Base-by-base conservation (phyloP, 2,888 invertebrate species). In the Mythimna lalbum region DNA sequence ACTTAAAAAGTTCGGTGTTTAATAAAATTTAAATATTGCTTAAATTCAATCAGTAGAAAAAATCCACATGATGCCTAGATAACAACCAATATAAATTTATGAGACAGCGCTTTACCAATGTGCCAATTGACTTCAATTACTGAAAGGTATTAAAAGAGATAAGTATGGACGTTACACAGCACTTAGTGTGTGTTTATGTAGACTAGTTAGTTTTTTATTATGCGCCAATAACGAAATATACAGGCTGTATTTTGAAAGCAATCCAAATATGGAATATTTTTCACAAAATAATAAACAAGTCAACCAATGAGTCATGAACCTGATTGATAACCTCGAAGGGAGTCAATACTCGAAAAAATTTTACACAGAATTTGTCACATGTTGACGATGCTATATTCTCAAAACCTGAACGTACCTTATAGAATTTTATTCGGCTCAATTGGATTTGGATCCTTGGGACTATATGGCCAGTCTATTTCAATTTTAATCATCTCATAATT, bases 81-180 rank as follows among this genome's bases (percentile, higher is more conserved):
- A 65, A 36, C 4, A 19, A 50, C 23, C 19, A 63, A 49, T 49
- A 21, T 39, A 39, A 43, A 75, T 61, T 52, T 6, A 64, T 21
- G 47, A 56, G 27, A 61, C 27, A 17, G 5, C 27, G 52, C 33
- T 67, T 77, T 19, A 39, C 21, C 39, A 56, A 49, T 56, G 56
- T 77, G 62, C 55, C 62, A 76, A 75, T 76, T 67, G 66, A 67
- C 39, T 67, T 63, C 50, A 63, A 71, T 63, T 66, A 66, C 47
- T 63, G 43, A 23, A 52, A 66, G 43, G n/a, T 50, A 57, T 62
- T 23, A 61, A 19, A 17, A 36, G 52, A 69, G 43, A 66, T 71
- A 39, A 60, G 43, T 50, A 53, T 56, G 62, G 33, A 50, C 9
- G 23, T 23, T 63, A 23, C 63, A 55, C 50, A 62, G 31, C 39